Evolutionary conservation across 1,140 invertebrate species (phyloP).

Genomic region (Zaprionus inermis): DNA sequence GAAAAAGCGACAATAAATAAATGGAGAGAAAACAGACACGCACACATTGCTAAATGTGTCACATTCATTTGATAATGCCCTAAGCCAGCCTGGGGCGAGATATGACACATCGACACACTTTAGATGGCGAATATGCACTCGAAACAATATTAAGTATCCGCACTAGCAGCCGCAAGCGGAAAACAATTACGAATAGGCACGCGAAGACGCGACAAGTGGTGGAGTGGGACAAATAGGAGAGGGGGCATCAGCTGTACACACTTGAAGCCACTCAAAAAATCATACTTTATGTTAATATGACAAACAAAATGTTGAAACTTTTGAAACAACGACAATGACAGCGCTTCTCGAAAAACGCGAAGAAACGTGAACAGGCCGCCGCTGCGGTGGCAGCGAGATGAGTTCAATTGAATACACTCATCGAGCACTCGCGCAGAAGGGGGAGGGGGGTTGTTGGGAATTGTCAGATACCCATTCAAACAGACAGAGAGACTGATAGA

Average conservation of each 20-base stretch:
- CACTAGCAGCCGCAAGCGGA: constrained; percentile 17
- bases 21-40: constrained; percentile 13
- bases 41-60: constrained; percentile 35
- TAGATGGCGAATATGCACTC: constrained; percentile 36
- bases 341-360: constrained; percentile 7
- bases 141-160: constrained; percentile 36
- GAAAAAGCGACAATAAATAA: constrained; percentile 36
- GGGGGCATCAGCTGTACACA: constrained; percentile 15
- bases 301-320: constrained; percentile 47
- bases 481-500: constrained; percentile 1
- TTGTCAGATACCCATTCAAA: constrained; percentile 1
- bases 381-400: constrained; percentile 30
- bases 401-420: constrained; percentile 39
- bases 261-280: constrained; percentile 52
- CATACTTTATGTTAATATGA: constrained; percentile 54
- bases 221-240: neutral
- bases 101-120: constrained; percentile 44
- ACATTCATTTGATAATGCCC: constrained; percentile 40
- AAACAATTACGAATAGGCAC: constrained; percentile 33
- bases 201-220: neutral
- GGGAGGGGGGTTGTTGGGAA: neutral
- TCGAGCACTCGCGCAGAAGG: neutral
- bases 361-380: constrained; percentile 24
- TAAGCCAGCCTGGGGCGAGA: constrained; percentile 17
- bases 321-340: constrained; percentile 37